Evolutionary conservation across 2,113 vertebrate genomes (phyloP), one percentile per base, ranked within the genome.

Genomic region (Channa argus): DNA sequence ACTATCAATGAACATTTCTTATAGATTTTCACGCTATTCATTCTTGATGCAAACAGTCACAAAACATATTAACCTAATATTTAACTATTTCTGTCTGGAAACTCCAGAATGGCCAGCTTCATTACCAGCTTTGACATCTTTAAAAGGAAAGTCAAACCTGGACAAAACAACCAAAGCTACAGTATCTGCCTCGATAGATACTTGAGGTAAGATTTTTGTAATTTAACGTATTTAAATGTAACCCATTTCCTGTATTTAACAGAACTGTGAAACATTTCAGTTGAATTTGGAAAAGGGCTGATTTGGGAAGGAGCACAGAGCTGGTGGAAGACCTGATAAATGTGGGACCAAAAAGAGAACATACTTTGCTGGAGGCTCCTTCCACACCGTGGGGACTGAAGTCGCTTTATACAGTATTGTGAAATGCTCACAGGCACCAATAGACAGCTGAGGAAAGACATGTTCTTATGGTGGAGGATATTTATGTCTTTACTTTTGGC

Each of bases 401-500:
- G 44, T 3, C 14, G 76, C 47, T 75, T 73, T 74, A 73, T 63
- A 53, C 72, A 78, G 49, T 72, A 38, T 14, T 77, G 72, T 74
- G 14, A n/a, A 74, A 71, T 36, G 56, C 61, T 79, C 66, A 86
- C 75, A 82, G 69, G 24, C 66, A 75, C 8, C 10, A 63, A 62
- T 47, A 47, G 47, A 79, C 63, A 54, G 24, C 41, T 47, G 53
- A 49, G 67, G 6, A 41, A 77, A 77, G 63, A 66, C 41, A 6
- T 71, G 50, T 58, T 66, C 63, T 24, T 6, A 60, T 47, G 74
- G 64, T 67, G 54, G 37, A 69, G 66, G 71, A 85, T 82, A 80
- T 85, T 82, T 77, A 74, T 84, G 80, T 63, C 54, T 49, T 70
- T 82, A 67, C 59, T 53, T 87, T 77, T 76, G 54, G 79, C 8